Evolutionary conservation across 2,113 vertebrate species (phyloP), one percentile per base, ranked within the genome.

Genomic region (Ochotona curzoniae): DNA sequence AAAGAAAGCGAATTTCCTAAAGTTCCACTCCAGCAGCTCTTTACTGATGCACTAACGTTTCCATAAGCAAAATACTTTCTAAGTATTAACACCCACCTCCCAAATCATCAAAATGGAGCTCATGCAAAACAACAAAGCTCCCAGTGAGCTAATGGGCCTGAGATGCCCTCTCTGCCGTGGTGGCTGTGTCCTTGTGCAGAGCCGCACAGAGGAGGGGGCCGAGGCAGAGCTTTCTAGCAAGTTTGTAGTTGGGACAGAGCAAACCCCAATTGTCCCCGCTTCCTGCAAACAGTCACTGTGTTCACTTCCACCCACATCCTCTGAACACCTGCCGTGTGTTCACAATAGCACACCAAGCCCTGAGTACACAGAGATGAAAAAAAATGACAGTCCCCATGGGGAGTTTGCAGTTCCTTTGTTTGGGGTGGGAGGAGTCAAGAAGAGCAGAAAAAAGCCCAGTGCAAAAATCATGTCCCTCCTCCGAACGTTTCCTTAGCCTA

Each of bases 1-100:
- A 70, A 93, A 88, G 21, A 14, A 93, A 94, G 80, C 23, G 14
- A 83, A 26, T 91, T 92, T 9, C 35, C 47, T 60, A 60, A 83
- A 89, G 76, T 91, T 54, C 18, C 47, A 51, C 44, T 75, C 13
- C 60, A 75, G 44, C 30, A 91, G 13, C 2, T 18, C 3, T 84
- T 93, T 74, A 70, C 32, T 86, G 64, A 86, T 49, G 49, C 30
- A 93, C 74, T 67, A 82, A 87, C 82, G 69, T 86, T 79, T 70
- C 32, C 35, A 35, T 17, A 9, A 93, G 78, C 67, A 81, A 90
- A 93, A 26, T 44, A 28, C 70, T 26, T 67, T 44, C 38, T 64
- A 60, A 71, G 25, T 28, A 79, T 6, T 30, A 74, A 61, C 25
- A 51, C 8, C 38, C 49, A 14, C 28, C 8, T 75, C 26, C n/a